Conservation (phyloP, 2,888 invertebrate genomes). For the Drosophila paramelanica region DNA sequence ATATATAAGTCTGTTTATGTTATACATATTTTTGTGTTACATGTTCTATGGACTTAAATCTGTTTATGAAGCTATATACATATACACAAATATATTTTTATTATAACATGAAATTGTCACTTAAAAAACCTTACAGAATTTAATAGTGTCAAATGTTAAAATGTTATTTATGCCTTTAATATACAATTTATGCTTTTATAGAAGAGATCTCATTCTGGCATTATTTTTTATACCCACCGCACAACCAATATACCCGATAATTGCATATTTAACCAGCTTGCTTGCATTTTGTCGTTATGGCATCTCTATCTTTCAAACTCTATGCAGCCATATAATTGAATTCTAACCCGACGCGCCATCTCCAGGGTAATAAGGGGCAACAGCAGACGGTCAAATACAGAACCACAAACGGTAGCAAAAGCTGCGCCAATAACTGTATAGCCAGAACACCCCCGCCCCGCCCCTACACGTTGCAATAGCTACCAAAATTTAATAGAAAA, state of each 20-base stretch:
- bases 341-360: slow-evolving; percentile 74
- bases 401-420: slow-evolving; percentile 39
- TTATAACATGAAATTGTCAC: too few species aligned
- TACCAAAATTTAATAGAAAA: slow-evolving; percentile 57
- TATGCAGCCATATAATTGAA: slow-evolving; percentile 74
- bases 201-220: too few species aligned
- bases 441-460: not conserved
- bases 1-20: not conserved
- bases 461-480: slow-evolving; percentile 18
- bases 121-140: too few species aligned
- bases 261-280: slow-evolving; percentile 35
- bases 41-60: not conserved
- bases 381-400: slow-evolving; percentile 35
- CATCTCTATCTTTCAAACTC: slow-evolving; percentile 57
- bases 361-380: slow-evolving; percentile 68
- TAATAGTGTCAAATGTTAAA: too few species aligned
- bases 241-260: not conserved
- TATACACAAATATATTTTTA: too few species aligned
- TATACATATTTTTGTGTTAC: not conserved
- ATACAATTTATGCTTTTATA: too few species aligned
- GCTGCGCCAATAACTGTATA: slow-evolving; percentile 15
- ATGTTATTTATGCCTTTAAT: too few species aligned
- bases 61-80: not conserved
- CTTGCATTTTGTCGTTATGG: slow-evolving; percentile 42
- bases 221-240: not conserved